These are phyloP conservation scores for Dicrurus megarhynchus DNA, from an alignment of 2,113 vertebrate species.

Conservation along the genomic window DNA sequence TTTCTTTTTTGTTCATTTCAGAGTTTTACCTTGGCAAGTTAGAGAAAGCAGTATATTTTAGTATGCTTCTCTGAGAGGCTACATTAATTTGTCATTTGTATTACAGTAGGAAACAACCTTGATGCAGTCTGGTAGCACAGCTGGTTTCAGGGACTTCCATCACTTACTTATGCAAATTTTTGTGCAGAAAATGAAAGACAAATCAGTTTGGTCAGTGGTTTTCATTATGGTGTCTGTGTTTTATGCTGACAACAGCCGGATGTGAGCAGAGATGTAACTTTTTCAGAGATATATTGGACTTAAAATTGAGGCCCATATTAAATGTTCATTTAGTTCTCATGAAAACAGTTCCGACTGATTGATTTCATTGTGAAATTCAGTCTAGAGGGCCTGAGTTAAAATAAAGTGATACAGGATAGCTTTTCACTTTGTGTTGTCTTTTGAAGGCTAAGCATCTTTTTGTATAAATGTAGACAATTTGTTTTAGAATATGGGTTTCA, in stretches of 20 bases:
- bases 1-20: not conserved
- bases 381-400: not conserved
- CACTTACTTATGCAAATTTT: not conserved
- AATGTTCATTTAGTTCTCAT: not conserved
- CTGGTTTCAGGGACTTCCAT: not conserved
- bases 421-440: not conserved
- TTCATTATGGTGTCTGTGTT: not conserved
- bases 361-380: not conserved
- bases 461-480: not conserved
- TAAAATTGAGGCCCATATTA: not conserved
- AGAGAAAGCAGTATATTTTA: not conserved
- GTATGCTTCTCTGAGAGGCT: not conserved
- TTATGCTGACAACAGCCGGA: not conserved
- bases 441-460: not conserved
- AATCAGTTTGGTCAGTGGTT: not conserved
- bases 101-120: not conserved
- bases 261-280: not conserved
- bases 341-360: not conserved
- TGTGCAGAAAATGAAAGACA: not conserved
- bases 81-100: not conserved
- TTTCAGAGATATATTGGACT: not conserved
- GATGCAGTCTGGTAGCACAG: not conserved
- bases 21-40: not conserved
- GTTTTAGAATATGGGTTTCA: not conserved
- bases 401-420: not conserved